Evolutionary conservation across 2,113 vertebrate genomes (phyloP).

Genomic region (Pelobates fuscus): DNA sequence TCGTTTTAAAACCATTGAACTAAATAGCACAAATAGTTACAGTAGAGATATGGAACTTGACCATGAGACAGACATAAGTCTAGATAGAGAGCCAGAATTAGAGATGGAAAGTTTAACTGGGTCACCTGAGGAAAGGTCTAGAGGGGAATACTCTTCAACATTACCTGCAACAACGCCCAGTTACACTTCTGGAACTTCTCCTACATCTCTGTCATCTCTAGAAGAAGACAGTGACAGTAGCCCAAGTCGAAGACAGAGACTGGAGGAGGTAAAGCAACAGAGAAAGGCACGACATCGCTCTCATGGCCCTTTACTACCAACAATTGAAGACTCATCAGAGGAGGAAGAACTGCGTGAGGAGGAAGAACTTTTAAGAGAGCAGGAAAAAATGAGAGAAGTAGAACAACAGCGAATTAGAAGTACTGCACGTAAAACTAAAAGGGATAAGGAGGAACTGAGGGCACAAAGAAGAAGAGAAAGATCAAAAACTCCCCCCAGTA

Average conservation of each 20-base stretch:
- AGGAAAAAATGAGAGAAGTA: constrained; percentile 97
- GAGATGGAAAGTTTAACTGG: constrained; percentile 98
- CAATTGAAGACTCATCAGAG: constrained; percentile 96
- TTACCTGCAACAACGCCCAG: constrained; percentile 93
- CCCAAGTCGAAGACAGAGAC: constrained; percentile 89
- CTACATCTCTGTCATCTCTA: constrained; percentile 94
- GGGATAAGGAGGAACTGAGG: constrained; percentile 95
- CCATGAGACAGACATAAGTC: constrained; percentile 79
- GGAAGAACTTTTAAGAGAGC: constrained; percentile 93
- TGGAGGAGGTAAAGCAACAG: constrained; percentile 96
- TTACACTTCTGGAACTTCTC: constrained; percentile 94
- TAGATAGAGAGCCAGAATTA: constrained; percentile 92
- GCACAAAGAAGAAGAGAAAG: constrained; percentile 94
- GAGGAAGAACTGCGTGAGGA: constrained; percentile 97
- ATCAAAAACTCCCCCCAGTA: constrained; percentile 97
- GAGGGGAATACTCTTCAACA: constrained; percentile 94
- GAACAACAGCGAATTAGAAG: constrained; percentile 96
- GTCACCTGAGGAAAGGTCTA: constrained; percentile 92
- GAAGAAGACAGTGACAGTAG: constrained; percentile 98
- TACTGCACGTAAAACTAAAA: constrained; percentile 91
- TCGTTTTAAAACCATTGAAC: constrained; percentile 95
- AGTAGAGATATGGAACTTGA: constrained; percentile 84
- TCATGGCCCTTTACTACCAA: constrained; percentile 92
- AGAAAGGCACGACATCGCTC: constrained; percentile 95
- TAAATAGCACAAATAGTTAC: constrained; percentile 90